Conservation (phyloP, 2,113 vertebrate genomes). For the Takifugu flavidus region DNA sequence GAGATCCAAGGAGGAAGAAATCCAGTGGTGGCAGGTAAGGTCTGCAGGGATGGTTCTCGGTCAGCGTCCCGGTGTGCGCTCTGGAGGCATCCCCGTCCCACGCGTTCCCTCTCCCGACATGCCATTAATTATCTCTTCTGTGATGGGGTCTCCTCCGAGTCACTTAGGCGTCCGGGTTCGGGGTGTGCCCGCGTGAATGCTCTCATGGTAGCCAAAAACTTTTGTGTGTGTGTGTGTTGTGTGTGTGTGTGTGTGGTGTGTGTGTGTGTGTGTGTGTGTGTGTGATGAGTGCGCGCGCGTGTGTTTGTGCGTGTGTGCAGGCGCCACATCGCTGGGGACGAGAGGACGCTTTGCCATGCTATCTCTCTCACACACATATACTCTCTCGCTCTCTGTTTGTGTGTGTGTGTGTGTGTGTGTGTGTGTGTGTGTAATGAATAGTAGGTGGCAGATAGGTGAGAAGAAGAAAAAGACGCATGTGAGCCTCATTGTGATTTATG, state of each 20-base stretch:
- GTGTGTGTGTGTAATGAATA: constrained; percentile 12
- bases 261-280: too few relatives aligned
- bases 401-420: background rate
- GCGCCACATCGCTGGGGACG: too few relatives aligned
- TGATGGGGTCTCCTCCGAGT: constrained; percentile 46
- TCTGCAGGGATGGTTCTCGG: constrained; percentile 30
- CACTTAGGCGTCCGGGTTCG: constrained; percentile 47
- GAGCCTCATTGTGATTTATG: constrained; percentile 82
- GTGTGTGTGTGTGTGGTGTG: too few relatives aligned
- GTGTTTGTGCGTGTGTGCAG: too few relatives aligned
- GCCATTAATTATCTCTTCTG: constrained; percentile 78
- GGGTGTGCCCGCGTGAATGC: constrained; percentile 35
- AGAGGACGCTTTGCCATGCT: too few relatives aligned
- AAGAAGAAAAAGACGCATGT: constrained; percentile 76
- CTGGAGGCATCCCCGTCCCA: constrained; percentile 46
- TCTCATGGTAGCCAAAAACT: too few relatives aligned
- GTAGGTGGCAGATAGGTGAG: constrained; percentile 72
- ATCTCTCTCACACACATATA: background rate
- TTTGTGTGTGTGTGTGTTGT: too few relatives aligned
- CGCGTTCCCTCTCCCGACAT: constrained; percentile 56
- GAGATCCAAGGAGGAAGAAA: constrained; percentile 21
- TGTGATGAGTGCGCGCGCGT: too few relatives aligned
- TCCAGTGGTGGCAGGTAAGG: constrained; percentile 75
- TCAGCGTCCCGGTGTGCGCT: constrained; percentile 41
- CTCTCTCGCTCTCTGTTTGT: background rate